These are phyloP conservation scores for Proterorhinus semilunaris DNA, from an alignment of 2,113 vertebrate genomes.

Conservation along the genomic window DNA sequence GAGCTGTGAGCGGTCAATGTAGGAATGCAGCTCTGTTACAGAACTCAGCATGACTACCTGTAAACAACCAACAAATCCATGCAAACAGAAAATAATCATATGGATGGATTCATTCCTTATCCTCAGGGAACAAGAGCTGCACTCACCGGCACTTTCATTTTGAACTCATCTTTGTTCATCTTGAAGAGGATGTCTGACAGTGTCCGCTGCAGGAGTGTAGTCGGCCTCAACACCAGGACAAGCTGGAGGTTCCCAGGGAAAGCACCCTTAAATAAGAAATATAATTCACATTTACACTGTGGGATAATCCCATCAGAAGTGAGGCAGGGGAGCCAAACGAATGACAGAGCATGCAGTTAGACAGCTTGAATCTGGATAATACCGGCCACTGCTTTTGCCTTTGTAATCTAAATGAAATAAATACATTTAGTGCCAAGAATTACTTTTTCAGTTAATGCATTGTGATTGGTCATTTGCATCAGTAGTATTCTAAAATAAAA, in stretches of 20 bases:
- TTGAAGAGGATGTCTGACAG: conserved; percentile 91
- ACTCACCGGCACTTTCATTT: conserved; percentile 98
- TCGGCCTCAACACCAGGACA: conserved; percentile 91
- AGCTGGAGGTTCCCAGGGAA: conserved; percentile 97
- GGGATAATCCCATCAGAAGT: no score
- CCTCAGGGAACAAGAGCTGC: not conserved
- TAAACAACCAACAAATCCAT: not conserved
- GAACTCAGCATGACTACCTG: conserved; percentile 99
- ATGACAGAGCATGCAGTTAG: no score
- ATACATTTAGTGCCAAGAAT: no score
- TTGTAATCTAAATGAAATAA: not conserved
- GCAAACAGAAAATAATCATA: not conserved
- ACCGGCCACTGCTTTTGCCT: not conserved
- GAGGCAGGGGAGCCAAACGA: no score
- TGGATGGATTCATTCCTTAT: not conserved
- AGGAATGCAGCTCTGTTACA: conserved; percentile 89
- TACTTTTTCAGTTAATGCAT: no score
- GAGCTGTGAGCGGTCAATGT: conserved; percentile 92
- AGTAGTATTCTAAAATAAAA: not conserved
- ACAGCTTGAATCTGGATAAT: no score
- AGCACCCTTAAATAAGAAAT: conserved; percentile 78
- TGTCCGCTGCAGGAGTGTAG: conserved; percentile 86
- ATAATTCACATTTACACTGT: conserved; percentile 5
- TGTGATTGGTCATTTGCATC: no score
- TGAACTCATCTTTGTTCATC: conserved; percentile 96